phyloP scores from a whole-genome alignment of 2,113 vertebrate species.

The Crotalus viridis region DNA sequence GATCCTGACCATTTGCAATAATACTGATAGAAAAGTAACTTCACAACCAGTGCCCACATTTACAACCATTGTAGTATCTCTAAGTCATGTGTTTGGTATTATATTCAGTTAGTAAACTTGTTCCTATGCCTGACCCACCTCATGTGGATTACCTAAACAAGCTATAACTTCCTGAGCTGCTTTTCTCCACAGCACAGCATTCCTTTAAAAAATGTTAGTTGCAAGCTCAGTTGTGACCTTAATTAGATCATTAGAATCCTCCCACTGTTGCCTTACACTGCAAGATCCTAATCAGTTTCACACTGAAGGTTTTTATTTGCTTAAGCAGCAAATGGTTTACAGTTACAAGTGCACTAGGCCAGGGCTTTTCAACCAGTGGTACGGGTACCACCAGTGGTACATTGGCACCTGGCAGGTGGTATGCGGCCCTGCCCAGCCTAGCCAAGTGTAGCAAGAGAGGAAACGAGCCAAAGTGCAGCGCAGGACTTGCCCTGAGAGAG shows the following conservation, averaged over 20 bases:
- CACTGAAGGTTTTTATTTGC: not conserved
- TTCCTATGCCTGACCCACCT: not conserved
- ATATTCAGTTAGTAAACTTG: not conserved
- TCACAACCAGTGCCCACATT: not conserved
- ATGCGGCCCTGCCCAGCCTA: too few species aligned
- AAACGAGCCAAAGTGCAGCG: too few species aligned
- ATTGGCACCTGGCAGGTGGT: too few species aligned
- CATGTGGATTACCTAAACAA: not conserved
- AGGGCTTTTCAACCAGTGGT: too few species aligned
- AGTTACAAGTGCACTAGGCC: not conserved
- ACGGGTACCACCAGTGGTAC: too few species aligned
- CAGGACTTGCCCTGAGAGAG: too few species aligned
- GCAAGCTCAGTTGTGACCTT: not conserved
- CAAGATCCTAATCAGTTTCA: not conserved
- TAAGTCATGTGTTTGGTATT: not conserved
- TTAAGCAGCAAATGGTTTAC: not conserved
- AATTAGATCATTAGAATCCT: not conserved
- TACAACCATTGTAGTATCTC: not conserved
- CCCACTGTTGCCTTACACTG: not conserved
- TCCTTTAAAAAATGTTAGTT: not conserved
- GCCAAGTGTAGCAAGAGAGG: too few species aligned
- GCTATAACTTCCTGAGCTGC: not conserved
- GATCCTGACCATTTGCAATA: not conserved
- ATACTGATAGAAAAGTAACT: not conserved
- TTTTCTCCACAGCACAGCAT: not conserved